Conservation (phyloP, 2,113 vertebrate genomes). For the Tretioscincus oriximinensis region DNA sequence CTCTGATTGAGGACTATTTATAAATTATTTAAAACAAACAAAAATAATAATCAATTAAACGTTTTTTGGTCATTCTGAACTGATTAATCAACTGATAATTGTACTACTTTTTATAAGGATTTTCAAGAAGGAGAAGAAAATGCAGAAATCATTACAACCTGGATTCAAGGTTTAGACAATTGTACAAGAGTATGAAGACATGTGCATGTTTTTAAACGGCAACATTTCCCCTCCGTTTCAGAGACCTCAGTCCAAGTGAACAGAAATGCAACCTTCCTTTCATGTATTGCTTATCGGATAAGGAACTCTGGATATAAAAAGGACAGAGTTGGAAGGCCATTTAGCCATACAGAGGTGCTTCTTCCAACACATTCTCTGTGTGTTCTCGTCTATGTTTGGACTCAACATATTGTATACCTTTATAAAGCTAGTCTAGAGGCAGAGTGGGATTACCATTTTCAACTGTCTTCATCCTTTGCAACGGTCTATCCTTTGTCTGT, state of each 20-base stretch:
- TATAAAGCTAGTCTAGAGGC: not conserved
- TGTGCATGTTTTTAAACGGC: slow-evolving; percentile 43
- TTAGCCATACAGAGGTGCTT: not conserved
- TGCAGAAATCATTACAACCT: slow-evolving; percentile 60
- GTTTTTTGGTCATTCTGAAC: not conserved
- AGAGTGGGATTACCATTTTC: not conserved
- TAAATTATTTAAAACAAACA: not conserved
- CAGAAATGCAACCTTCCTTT: not conserved
- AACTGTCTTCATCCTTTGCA: slow-evolving; percentile 31
- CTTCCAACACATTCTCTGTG: not conserved
- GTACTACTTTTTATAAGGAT: slow-evolving; percentile 45
- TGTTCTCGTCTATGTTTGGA: not conserved
- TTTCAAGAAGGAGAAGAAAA: slow-evolving; percentile 47
- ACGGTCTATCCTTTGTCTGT: slow-evolving; percentile 46
- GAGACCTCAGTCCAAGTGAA: not conserved
- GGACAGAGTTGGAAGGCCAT: not conserved
- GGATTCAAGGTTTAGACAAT: slow-evolving; percentile 63
- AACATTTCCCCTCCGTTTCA: slow-evolving; percentile 53
- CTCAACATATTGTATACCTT: not conserved
- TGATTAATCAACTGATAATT: slow-evolving; percentile 2
- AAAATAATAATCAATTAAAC: not conserved
- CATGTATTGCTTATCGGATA: not conserved
- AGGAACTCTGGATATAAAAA: not conserved
- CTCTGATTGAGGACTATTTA: not conserved
- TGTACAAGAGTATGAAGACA: slow-evolving; percentile 58